Percentiles rank a stretch among this genome's conserved stretches.
Evolutionary conservation across 2,888 invertebrate genomes (phyloP).

Genomic region (Lamellibrachia satsuma): DNA sequence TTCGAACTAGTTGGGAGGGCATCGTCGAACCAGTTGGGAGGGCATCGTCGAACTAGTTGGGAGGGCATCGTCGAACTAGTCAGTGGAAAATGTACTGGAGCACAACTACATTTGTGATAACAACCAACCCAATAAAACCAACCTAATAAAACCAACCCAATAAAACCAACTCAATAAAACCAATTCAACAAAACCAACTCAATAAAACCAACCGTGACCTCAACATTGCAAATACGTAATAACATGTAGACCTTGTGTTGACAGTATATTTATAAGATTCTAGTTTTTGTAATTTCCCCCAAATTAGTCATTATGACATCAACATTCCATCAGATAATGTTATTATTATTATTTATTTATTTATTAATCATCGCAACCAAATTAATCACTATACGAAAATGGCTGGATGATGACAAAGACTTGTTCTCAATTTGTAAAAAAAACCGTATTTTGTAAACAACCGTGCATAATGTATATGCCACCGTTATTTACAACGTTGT

Average conservation of each 20-base stretch:
- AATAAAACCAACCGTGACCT: not conserved
- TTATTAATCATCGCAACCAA: no score
- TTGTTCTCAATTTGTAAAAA: not conserved
- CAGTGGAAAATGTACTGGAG: not conserved
- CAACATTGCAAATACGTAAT: not conserved
- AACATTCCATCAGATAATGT: not conserved
- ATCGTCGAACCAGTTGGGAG: not conserved
- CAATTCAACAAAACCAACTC: no score
- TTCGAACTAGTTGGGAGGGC: not conserved
- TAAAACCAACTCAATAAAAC: no score
- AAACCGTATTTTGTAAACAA: no score
- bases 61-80: not conserved
- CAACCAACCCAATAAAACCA: not conserved
- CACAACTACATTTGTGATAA: not conserved
- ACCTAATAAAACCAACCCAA: no score
- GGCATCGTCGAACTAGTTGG: no score
- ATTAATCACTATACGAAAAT: not conserved
- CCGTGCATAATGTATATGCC: no score
- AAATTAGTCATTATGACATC: not conserved
- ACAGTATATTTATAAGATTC: no score
- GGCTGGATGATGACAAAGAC: not conserved
- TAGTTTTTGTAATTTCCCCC: not conserved
- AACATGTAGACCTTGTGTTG: no score
- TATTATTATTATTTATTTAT: not conserved
- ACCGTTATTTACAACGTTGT: no score